These are phyloP conservation scores for Cavia porcellus DNA, from an alignment of 2,113 vertebrate species.

Conservation along the genomic window DNA sequence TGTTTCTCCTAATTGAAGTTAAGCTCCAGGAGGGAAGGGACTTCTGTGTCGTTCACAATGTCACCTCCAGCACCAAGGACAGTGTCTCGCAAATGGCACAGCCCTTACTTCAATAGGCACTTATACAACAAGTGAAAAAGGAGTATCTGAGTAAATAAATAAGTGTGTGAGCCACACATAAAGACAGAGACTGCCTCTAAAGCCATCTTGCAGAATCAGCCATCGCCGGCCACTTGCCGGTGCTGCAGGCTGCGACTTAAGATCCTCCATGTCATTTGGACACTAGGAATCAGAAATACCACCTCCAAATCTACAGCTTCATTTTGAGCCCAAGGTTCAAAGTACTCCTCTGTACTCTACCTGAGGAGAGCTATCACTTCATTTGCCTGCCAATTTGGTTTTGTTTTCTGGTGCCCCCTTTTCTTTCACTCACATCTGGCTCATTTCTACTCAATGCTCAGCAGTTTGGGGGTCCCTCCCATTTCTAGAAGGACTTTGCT, in stretches of 20 bases:
- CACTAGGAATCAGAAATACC: not conserved
- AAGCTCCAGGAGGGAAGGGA: not conserved
- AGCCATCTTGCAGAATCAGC: not conserved
- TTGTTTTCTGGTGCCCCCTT: not conserved
- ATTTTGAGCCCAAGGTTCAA: not conserved
- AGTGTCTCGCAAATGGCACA: not conserved
- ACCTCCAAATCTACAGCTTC: not conserved
- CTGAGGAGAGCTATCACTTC: not conserved
- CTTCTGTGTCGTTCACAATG: not conserved
- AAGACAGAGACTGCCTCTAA: not conserved
- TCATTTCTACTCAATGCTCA: slow-evolving; percentile 59
- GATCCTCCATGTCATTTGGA: not conserved
- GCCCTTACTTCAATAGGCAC: not conserved
- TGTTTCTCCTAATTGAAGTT: not conserved
- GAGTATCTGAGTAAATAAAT: not conserved
- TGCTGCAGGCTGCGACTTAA: not conserved
- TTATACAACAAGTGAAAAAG: not conserved
- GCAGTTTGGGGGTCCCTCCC: slow-evolving; percentile 40
- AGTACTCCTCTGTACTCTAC: not conserved
- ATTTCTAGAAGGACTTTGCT: slow-evolving; percentile 45
- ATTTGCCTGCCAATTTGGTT: not conserved
- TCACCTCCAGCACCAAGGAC: slow-evolving; percentile 44
- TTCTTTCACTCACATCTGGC: not conserved
- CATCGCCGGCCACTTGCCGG: not conserved
- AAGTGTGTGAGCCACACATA: not conserved